Percentiles rank a stretch among this genome's conserved stretches.
phyloP scores from a whole-genome alignment of 2,113 vertebrate genomes.

The Macaca nemestrina region DNA sequence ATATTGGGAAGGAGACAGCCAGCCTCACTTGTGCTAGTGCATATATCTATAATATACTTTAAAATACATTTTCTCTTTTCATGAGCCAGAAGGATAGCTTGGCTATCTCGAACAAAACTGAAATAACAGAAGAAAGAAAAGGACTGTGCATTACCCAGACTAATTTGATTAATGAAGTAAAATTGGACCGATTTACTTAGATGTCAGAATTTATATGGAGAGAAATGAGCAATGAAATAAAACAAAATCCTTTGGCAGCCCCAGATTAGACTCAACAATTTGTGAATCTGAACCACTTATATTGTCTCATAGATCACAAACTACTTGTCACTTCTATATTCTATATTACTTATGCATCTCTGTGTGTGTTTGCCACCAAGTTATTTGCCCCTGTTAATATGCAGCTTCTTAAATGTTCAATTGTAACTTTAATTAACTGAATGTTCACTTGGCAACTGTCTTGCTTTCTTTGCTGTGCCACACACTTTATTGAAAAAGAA shows the following conservation, averaged over 20 bases:
- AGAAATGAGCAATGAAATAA: background rate
- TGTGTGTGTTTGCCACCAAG: background rate
- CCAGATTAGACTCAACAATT: background rate
- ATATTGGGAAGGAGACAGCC: background rate
- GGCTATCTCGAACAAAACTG: background rate
- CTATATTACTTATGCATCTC: background rate
- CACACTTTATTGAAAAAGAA: background rate
- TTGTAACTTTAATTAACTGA: background rate
- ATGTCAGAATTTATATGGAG: background rate
- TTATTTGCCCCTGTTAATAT: background rate
- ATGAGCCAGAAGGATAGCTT: background rate
- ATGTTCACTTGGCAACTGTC: background rate
- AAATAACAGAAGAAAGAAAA: background rate
- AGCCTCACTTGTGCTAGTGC: background rate
- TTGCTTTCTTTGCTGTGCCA: background rate
- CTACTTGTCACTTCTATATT: background rate
- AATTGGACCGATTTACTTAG: background rate
- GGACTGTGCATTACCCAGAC: background rate
- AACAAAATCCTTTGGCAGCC: background rate
- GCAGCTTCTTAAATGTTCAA: background rate
- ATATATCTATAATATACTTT: background rate
- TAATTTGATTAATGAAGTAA: constrained; percentile 33
- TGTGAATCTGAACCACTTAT: background rate
- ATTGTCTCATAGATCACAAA: background rate
- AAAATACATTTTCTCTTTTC: background rate